A percentile compares a stretch with the other conserved stretches of the same genome.
Evolutionary conservation across 2,113 vertebrate genomes (phyloP).

Genomic region (Eulemur rufifrons): DNA sequence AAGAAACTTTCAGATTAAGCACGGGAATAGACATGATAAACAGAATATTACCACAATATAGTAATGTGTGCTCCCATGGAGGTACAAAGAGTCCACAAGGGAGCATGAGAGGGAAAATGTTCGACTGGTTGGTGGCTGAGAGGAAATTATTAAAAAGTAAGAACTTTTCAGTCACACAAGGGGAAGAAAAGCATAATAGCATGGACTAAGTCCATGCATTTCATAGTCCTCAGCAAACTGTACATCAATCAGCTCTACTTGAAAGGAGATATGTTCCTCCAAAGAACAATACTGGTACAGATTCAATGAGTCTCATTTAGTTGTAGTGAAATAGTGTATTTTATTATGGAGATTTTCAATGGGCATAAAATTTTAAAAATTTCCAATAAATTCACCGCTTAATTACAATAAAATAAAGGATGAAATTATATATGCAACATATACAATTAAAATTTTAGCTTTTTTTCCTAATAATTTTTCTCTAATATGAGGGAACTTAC

Average conservation of each 20-base stretch:
- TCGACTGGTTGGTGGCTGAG: too few species aligned
- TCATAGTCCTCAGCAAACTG: not conserved
- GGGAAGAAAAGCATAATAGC: not conserved
- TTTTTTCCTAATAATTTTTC: not conserved
- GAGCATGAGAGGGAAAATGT: fast-evolving
- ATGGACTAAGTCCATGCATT: fast-evolving
- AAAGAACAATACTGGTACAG: not conserved
- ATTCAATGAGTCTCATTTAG: not conserved
- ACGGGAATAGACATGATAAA: not conserved
- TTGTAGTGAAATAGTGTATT: not conserved
- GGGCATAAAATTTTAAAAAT: not conserved
- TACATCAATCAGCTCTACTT: not conserved
- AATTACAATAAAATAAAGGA: not conserved
- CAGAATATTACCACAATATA: not conserved
- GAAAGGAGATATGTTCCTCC: fast-evolving
- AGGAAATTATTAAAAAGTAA: not conserved
- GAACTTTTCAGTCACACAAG: fast-evolving
- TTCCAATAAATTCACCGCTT: not conserved
- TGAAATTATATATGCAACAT: not conserved
- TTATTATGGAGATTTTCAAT: not conserved
- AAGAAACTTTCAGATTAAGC: not conserved
- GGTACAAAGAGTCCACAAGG: fast-evolving
- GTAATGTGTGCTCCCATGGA: fast-evolving
- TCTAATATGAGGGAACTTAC: not conserved
- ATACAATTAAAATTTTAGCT: not conserved